Base-by-base conservation (phyloP, 2,888 invertebrate species). In the Phlogophora meticulosa region DNA sequence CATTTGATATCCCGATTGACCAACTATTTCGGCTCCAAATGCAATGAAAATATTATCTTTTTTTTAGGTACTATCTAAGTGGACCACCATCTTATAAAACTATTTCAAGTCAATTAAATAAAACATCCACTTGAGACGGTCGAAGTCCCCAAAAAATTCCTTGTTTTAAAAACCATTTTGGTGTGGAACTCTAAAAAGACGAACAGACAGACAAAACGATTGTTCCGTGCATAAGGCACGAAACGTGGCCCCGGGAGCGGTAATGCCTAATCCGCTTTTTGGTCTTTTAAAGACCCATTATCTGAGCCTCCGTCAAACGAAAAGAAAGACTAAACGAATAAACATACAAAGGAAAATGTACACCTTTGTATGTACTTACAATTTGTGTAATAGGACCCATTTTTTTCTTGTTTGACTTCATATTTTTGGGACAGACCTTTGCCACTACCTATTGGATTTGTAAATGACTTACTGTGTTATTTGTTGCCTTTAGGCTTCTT, bases 211-310 rank as follows among this genome's bases (percentile, higher is more conserved):
- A 70, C 51, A 46, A 9, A 53, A 20, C 38, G 45, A 48, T 48
- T 52, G 24, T 4, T 57, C 20, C 17, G 17, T 52, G 5, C 48
- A 69, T 57, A 45, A 15, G 51, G 36, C 38, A 49, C 53, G 61
- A 28, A 63, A 61, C 55, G 60, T 51, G 51, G 53, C 64, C 58
- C 46, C 72, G 61, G 60, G 76, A 78, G 73, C 77, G 67, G 72
- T 72, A 68, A 75, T 75, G 52, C 70, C 73, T 84, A 84, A 84
- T 84, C 83, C 83, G 72, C 83, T 85, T 85, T 83, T 74, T 79
- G 83, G 82, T 79, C 73, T 87, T 88, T 88, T 85, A 86, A 83
- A 83, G 78, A 63, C 36, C 85, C 86, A 88, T 88, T 88, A 88
- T 88, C 84, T 82, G 79, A 56, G 69, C 64, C 73, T 70, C 73